These are phyloP conservation scores for Daboia siamensis DNA, from an alignment of 2,113 vertebrate genomes.

Conservation along the genomic window DNA sequence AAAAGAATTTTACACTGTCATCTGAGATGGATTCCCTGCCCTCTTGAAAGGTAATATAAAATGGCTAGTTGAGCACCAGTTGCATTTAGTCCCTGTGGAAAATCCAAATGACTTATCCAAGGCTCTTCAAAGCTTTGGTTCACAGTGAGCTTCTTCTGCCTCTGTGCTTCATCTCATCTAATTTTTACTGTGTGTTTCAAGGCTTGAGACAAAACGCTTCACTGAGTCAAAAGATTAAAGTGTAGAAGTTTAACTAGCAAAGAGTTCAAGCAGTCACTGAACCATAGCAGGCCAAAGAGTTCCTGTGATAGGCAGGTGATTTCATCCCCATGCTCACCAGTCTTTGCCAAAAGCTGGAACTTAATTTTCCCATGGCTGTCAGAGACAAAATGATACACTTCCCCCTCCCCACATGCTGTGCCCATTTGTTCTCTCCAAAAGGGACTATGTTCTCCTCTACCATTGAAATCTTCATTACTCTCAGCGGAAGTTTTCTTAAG, in stretches of 20 bases:
- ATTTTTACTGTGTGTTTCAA: slow-evolving; percentile 36
- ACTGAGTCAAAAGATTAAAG: slow-evolving; percentile 44
- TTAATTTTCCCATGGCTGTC: neutral
- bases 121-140: slow-evolving; percentile 9
- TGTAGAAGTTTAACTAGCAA: slow-evolving; percentile 5
- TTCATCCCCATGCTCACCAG: neutral
- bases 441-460: neutral
- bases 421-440: neutral
- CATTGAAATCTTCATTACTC: neutral
- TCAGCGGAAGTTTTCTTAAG: neutral
- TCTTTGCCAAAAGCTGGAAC: slow-evolving; percentile 11
- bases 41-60: slow-evolving; percentile 7
- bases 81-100: slow-evolving; percentile 8
- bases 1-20: slow-evolving; percentile 10
- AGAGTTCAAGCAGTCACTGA: slow-evolving; percentile 33
- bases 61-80: neutral
- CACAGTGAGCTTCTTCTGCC: slow-evolving; percentile 17
- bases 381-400: neutral
- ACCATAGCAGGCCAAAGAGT: slow-evolving; percentile 40
- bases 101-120: rapidly evolving
- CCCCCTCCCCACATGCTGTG: neutral
- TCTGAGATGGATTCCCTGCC: slow-evolving; percentile 9
- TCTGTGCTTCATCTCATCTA: slow-evolving; percentile 3
- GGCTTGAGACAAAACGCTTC: slow-evolving; percentile 49
- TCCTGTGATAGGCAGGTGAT: neutral